Evolutionary conservation across 2,888 invertebrate genomes (phyloP).

Genomic region (Harpalus rufipes): DNA sequence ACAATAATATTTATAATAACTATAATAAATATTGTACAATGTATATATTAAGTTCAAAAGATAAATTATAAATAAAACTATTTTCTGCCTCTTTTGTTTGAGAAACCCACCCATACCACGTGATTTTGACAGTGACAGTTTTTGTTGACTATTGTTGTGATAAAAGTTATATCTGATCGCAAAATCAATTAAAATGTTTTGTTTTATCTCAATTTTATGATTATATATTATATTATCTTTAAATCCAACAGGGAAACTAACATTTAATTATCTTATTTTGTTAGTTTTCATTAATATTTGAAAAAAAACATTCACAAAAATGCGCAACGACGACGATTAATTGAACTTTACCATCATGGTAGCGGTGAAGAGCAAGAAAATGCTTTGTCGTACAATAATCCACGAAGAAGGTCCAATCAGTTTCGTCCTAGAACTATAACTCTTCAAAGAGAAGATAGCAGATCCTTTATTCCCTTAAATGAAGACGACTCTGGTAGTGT

Average conservation of each 20-base stretch:
- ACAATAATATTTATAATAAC: too few species aligned
- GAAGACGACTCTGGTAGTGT: conserved; percentile 60
- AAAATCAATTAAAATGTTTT: not conserved
- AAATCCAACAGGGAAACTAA: too few species aligned
- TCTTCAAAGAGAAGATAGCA: conserved; percentile 30
- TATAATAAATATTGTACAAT: too few species aligned
- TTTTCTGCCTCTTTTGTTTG: not conserved
- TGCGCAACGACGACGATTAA: conserved; percentile 42
- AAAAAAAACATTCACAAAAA: not conserved
- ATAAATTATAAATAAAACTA: too few species aligned
- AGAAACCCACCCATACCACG: conserved; percentile 6
- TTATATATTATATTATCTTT: too few species aligned
- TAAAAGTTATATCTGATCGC: not conserved
- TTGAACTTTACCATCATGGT: conserved; percentile 52
- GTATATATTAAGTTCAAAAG: too few species aligned
- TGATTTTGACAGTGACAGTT: conserved; percentile 52
- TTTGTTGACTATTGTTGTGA: conserved; percentile 17
- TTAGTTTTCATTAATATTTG: too few species aligned
- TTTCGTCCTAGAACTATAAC: conserved; percentile 46
- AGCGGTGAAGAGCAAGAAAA: conserved; percentile 37
- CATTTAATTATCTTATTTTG: too few species aligned
- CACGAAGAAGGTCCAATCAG: conserved; percentile 21
- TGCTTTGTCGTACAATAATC: not conserved
- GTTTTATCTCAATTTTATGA: conserved; percentile 8
- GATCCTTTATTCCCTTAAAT: conserved; percentile 45